Evolutionary conservation across 2,113 vertebrate genomes (phyloP).

Genomic region (Cichladusa arquata): DNA sequence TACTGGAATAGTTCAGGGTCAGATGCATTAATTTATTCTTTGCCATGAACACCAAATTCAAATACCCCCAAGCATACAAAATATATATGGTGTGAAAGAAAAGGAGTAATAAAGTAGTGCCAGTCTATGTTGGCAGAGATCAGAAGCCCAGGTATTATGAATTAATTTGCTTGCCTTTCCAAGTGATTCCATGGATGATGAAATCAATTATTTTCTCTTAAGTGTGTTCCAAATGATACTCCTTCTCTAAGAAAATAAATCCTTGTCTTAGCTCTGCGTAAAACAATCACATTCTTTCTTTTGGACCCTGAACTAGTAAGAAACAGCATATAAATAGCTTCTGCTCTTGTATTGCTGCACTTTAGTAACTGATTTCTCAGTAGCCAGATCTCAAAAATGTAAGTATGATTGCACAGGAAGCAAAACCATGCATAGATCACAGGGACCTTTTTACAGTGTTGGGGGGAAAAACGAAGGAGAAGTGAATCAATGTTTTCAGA

Average conservation of each 20-base stretch:
- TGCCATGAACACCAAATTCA: not conserved
- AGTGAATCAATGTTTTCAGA: not conserved
- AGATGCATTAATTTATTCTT: conserved; percentile 17
- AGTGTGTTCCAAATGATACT: not conserved
- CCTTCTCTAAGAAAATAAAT: not conserved
- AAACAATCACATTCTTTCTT: conserved; percentile 35
- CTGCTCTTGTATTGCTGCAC: conserved; percentile 5
- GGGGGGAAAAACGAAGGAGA: not conserved
- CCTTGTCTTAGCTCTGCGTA: conserved; percentile 6
- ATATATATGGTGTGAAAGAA: not conserved
- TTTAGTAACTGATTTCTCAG: conserved; percentile 67
- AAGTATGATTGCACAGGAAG: conserved; percentile 50
- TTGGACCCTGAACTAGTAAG: conserved; percentile 17
- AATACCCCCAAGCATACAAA: not conserved
- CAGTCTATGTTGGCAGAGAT: not conserved
- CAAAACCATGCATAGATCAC: conserved; percentile 47
- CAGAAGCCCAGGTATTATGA: not conserved
- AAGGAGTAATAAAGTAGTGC: not conserved
- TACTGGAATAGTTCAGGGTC: conserved; percentile 55
- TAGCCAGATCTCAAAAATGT: conserved; percentile 69
- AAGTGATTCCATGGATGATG: not conserved
- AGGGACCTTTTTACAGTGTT: conserved; percentile 30
- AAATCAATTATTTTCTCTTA: not conserved
- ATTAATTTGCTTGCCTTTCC: not conserved
- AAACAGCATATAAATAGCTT: not conserved